These are phyloP conservation scores for Clitarchus hookeri DNA, from an alignment of 2,888 invertebrate species.

Conservation along the genomic window DNA sequence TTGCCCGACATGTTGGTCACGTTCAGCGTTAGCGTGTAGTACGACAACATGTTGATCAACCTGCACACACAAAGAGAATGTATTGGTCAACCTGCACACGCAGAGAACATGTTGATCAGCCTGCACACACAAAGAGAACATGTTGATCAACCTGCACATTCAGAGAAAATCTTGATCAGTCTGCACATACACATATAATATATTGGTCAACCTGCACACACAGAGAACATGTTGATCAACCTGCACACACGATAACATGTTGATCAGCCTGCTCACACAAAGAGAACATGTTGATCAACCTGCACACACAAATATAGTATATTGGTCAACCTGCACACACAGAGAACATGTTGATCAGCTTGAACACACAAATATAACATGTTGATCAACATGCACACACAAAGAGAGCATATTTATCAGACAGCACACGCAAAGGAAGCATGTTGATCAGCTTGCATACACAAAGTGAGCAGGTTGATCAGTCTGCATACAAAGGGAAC, in stretches of 20 bases:
- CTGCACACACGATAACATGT: conserved; percentile 51
- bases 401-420: too few relatives aligned
- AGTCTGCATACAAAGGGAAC: neutral
- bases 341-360: conserved; percentile 59
- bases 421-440: too few relatives aligned
- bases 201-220: neutral
- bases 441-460: conserved; percentile 45
- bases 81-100: neutral
- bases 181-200: conserved; percentile 52
- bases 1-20: conserved; percentile 63
- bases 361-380: conserved; percentile 48
- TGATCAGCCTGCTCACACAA: neutral
- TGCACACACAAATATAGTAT: conserved; percentile 48
- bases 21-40: conserved; percentile 59
- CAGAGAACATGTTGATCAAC: conserved; percentile 58
- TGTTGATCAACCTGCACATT: neutral
- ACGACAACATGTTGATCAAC: conserved; percentile 59
- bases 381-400: neutral
- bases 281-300: conserved; percentile 48
- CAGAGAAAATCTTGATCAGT: conserved; percentile 58
- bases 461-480: too few relatives aligned
- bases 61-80: conserved; percentile 52
- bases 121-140: conserved; percentile 52
- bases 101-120: conserved; percentile 58
- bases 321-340: neutral